Evolutionary conservation across 2,113 vertebrate genomes (phyloP).

Genomic region (Paedocypris sp.): DNA sequence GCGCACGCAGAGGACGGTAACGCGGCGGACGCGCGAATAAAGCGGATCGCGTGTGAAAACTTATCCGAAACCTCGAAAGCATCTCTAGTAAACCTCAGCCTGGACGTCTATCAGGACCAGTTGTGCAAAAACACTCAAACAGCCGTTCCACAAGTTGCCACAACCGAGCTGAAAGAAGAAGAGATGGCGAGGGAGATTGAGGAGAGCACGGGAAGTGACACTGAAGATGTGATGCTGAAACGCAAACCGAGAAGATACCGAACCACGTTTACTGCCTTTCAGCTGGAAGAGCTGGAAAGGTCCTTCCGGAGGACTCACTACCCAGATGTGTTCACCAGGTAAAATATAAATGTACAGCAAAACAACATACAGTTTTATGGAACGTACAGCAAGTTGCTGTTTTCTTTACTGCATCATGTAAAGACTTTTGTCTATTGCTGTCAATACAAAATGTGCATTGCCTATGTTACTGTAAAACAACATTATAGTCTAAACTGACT

Average conservation of each 20-base stretch:
- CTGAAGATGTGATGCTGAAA: constrained; percentile 75
- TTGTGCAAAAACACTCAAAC: not conserved
- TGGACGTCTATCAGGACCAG: not conserved
- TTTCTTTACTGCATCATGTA: no score
- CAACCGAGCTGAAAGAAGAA: constrained; percentile 57
- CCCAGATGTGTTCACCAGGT: constrained; percentile 83
- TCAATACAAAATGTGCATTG: no score
- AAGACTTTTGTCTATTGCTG: no score
- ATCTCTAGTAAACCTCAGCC: constrained; percentile 72
- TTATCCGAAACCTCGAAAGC: constrained; percentile 71
- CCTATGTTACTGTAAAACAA: no score
- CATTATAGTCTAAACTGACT: no score
- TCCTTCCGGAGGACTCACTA: constrained; percentile 86
- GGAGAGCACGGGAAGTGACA: constrained; percentile 75
- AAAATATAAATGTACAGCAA: no score
- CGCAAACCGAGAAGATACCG: constrained; percentile 81
- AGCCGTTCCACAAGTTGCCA: constrained; percentile 45
- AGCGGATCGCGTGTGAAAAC: constrained; percentile 12
- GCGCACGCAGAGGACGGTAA: constrained; percentile 24
- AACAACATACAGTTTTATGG: no score
- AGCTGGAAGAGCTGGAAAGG: constrained; percentile 81
- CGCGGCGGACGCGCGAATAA: not conserved
- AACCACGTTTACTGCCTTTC: constrained; percentile 83
- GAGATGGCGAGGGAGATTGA: constrained; percentile 68
- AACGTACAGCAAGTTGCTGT: no score